Percentiles rank a stretch among this genome's conserved stretches.
Evolutionary conservation across 2,113 vertebrate species (phyloP).

Genomic region (Pterocles orientalis): DNA sequence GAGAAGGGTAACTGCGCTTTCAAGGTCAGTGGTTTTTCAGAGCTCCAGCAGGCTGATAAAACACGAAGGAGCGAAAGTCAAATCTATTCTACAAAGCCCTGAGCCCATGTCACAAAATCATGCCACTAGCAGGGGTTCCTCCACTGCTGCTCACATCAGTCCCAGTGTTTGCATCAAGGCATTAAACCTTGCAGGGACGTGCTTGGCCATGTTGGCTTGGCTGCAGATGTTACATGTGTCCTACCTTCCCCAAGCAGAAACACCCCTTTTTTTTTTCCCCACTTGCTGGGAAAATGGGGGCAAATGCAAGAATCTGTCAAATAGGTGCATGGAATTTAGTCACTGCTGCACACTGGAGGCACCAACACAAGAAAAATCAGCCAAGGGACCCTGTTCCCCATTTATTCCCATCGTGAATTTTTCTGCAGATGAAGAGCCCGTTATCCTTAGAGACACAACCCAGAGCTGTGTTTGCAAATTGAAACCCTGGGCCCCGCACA

Average conservation of each 20-base stretch:
- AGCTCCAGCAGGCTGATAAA: neutral
- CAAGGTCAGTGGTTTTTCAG: neutral
- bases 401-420: neutral
- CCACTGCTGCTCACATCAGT: rapidly evolving
- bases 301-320: neutral
- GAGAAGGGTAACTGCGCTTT: rapidly evolving
- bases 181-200: neutral
- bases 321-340: neutral
- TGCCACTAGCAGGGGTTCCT: neutral
- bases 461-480: neutral
- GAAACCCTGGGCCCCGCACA: neutral
- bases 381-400: neutral
- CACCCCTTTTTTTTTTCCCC: rapidly evolving
- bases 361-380: neutral
- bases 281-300: neutral
- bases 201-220: neutral
- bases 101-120: rapidly evolving
- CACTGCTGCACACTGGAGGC: neutral
- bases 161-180: neutral
- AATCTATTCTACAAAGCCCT: neutral
- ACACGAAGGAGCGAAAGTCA: neutral
- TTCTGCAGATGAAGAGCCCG: neutral
- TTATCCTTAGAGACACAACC: neutral
- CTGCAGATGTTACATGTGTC: neutral
- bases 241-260: neutral